Conservation (phyloP, 2,888 invertebrate species). For the Elmis aenea region DNA sequence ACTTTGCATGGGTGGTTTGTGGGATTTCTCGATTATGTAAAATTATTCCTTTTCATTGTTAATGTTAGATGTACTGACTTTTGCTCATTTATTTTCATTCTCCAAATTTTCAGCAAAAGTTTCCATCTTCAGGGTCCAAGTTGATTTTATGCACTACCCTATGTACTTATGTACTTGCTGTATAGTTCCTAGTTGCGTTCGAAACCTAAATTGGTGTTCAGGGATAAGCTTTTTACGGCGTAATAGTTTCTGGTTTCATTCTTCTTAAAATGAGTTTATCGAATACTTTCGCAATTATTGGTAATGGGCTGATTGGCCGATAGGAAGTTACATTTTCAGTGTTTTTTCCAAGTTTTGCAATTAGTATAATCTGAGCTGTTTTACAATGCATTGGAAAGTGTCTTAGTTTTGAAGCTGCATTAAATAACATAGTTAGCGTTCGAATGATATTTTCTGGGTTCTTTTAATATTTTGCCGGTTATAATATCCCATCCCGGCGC, state of each 20-base stretch:
- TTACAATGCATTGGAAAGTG: conserved; percentile 2
- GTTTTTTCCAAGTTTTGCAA: conserved; percentile 4
- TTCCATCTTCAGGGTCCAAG: conserved; percentile 1
- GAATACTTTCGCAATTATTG: too few species aligned
- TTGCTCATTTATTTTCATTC: conserved; percentile 15
- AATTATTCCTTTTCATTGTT: conserved; percentile 11
- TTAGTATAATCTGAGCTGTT: neutral
- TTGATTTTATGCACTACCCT: conserved; percentile 2
- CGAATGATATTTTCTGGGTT: conserved; percentile 1
- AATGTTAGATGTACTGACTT: conserved; percentile 20
- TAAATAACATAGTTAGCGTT: conserved; percentile 2
- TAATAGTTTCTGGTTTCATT: too few species aligned
- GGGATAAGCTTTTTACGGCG: too few species aligned
- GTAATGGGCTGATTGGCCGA: conserved; percentile 3
- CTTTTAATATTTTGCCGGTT: conserved; percentile 5
- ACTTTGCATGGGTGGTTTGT: too few species aligned
- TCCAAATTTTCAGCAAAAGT: conserved; percentile 9
- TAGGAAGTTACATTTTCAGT: conserved; percentile 1
- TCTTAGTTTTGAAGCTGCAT: conserved; percentile 1
- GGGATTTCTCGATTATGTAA: too few species aligned
- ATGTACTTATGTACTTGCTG: conserved; percentile 5
- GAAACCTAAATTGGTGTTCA: too few species aligned
- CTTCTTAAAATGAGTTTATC: conserved; percentile 5
- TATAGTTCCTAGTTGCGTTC: conserved; percentile 3
- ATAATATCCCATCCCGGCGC: conserved; percentile 3